Evolutionary conservation across 1,140 invertebrate genomes (phyloP).

Genomic region (Pseudomyrmex flavicornis): DNA sequence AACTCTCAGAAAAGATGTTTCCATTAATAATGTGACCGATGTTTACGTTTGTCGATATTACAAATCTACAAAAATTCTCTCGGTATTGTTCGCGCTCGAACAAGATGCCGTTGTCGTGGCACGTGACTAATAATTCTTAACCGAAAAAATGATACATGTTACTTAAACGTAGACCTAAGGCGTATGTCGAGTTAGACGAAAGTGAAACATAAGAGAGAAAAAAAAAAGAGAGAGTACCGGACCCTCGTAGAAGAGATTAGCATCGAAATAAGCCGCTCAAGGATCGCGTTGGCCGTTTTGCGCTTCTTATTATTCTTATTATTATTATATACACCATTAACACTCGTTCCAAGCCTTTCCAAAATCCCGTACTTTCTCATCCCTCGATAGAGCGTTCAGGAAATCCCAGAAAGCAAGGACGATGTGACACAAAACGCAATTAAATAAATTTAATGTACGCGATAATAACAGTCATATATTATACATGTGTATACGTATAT

Average conservation of each 20-base stretch:
- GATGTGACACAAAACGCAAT: constrained; percentile 6
- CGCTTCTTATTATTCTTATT: constrained; percentile 75
- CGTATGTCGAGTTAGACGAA: constrained; percentile 79
- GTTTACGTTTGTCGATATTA: not conserved
- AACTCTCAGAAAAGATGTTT: not conserved
- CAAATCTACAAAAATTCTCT: not conserved
- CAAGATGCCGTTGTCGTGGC: constrained; percentile 68
- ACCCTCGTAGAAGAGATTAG: constrained; percentile 80
- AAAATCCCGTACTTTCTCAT: constrained; percentile 49
- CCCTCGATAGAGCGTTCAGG: constrained; percentile 50
- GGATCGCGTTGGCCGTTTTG: constrained; percentile 69
- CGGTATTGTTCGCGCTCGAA: constrained; percentile 3
- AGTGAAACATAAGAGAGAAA: constrained; percentile 70
- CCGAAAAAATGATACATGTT: constrained; percentile 77
- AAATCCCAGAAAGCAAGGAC: constrained; percentile 64
- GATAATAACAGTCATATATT: not conserved
- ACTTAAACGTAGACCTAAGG: constrained; percentile 81
- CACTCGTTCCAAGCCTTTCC: constrained; percentile 58
- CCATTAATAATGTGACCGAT: not conserved
- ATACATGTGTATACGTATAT: not conserved
- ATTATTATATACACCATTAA: constrained; percentile 63
- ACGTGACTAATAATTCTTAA: constrained; percentile 72
- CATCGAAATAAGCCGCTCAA: constrained; percentile 77
- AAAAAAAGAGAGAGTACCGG: constrained; percentile 69
- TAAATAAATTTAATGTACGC: constrained; percentile 35